Conservation (phyloP, 2,113 vertebrate genomes). For the Carassius carassius region DNA sequence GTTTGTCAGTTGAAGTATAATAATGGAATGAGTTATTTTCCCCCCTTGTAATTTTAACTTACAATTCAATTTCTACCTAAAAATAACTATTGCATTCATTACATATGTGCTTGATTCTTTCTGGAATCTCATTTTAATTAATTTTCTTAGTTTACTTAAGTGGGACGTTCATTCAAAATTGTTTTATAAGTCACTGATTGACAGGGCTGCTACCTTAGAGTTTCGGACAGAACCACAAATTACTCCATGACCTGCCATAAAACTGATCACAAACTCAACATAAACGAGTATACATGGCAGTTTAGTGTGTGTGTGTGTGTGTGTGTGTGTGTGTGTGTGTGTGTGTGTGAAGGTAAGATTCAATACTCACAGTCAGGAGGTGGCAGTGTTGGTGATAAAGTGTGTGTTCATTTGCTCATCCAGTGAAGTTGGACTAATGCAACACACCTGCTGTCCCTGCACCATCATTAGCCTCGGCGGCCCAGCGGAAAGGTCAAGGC, state of each 20-base stretch:
- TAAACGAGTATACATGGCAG: not conserved
- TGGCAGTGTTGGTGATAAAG: constrained; percentile 29
- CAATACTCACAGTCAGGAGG: constrained; percentile 29
- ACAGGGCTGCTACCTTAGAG: not conserved
- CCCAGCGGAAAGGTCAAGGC: constrained; percentile 67
- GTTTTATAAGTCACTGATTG: not conserved
- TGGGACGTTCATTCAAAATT: not conserved
- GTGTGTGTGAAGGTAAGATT: not conserved
- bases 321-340: not conserved
- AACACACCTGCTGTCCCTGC: constrained; percentile 73
- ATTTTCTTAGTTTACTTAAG: not conserved
- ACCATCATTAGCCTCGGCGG: constrained; percentile 70
- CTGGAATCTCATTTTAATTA: not conserved
- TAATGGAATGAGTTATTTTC: not conserved
- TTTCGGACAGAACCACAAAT: not conserved
- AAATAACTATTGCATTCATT: not conserved
- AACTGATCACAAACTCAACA: constrained; percentile 16
- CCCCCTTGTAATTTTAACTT: not conserved
- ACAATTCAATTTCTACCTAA: not conserved
- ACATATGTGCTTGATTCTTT: not conserved
- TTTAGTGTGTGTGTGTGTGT: not conserved
- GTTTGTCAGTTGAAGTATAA: not conserved
- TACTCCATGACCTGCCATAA: not conserved
- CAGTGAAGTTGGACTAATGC: constrained; percentile 63
- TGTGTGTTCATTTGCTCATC: constrained; percentile 30